These are phyloP conservation scores for Mythimna loreyi DNA, from an alignment of 2,888 invertebrate genomes.

Conservation along the genomic window DNA sequence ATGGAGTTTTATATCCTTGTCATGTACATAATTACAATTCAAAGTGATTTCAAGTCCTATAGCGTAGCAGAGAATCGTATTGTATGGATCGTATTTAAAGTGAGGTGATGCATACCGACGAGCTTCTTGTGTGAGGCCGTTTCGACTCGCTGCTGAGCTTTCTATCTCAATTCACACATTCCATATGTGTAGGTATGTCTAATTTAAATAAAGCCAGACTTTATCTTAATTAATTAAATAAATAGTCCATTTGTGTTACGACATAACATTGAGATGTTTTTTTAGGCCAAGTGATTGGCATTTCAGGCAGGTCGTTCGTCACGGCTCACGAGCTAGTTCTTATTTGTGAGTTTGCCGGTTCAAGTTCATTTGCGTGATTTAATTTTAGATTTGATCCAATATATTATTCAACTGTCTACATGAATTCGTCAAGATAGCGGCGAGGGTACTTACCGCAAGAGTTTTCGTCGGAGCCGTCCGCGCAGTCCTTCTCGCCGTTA, in stretches of 20 bases:
- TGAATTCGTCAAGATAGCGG: background rate
- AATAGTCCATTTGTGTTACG: constrained; percentile 74
- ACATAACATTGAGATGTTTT: constrained; percentile 83
- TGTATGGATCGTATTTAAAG: constrained; percentile 63
- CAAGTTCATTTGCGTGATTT: constrained; percentile 74
- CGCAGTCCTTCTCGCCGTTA: constrained; percentile 97
- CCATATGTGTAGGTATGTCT: constrained; percentile 5
- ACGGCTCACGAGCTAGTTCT: constrained; percentile 75
- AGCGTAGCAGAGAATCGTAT: constrained; percentile 68
- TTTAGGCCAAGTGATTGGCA: constrained; percentile 87
- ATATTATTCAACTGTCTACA: background rate
- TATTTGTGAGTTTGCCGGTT: constrained; percentile 68
- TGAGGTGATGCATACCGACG: constrained; percentile 71
- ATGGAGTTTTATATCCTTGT: constrained; percentile 74
- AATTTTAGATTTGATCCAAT: constrained; percentile 53
- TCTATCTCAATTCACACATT: constrained; percentile 46
- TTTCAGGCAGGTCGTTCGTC: constrained; percentile 81
- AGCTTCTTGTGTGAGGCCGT: constrained; percentile 51
- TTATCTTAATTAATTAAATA: constrained; percentile 66
- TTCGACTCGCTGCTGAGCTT: constrained; percentile 42
- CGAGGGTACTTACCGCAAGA: constrained; percentile 94
- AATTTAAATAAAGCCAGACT: constrained; percentile 61
- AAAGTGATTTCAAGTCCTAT: constrained; percentile 75
- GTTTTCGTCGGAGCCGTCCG: constrained; percentile 97
- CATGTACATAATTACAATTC: constrained; percentile 78